These are phyloP conservation scores for Yasuhikotakia modesta DNA, from an alignment of 2,797 vertebrate species.

Conservation along the genomic window DNA sequence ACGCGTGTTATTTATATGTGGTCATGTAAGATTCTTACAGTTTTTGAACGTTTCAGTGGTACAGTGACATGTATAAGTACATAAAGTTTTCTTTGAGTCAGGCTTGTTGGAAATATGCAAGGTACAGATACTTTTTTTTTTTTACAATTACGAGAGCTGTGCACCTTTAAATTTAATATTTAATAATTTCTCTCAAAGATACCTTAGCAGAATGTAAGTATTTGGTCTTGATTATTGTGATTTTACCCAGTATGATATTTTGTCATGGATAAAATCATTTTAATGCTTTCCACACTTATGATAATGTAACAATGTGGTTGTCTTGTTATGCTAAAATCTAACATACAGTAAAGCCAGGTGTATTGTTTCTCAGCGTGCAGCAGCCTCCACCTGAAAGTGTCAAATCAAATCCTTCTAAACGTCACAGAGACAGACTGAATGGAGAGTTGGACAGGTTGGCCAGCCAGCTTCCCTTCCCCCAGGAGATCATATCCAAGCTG, in stretches of 20 bases:
- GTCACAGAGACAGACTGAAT: slow-evolving; percentile 84
- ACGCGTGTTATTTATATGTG: background rate
- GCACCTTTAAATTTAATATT: too few species aligned
- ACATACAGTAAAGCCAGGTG: background rate
- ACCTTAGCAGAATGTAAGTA: too few species aligned
- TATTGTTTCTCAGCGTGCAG: slow-evolving; percentile 71
- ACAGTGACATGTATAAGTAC: background rate
- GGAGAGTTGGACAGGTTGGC: slow-evolving; percentile 84
- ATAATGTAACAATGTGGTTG: background rate
- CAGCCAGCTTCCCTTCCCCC: slow-evolving; percentile 82
- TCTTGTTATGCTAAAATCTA: background rate
- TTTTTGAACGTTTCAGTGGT: too few species aligned
- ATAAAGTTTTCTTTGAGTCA: background rate
- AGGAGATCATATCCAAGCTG: slow-evolving; percentile 84
- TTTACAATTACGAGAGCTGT: background rate
- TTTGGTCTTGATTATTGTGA: background rate
- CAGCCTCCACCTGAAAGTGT: slow-evolving; percentile 74
- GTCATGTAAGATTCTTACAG: background rate
- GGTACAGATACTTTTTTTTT: background rate
- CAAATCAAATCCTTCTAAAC: slow-evolving; percentile 87
- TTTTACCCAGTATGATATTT: background rate
- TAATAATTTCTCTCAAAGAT: too few species aligned
- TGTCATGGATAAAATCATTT: background rate
- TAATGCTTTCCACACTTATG: background rate
- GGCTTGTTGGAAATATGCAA: background rate